Conservation (phyloP, 2,113 vertebrate genomes). For the Nematolebias whitei region DNA sequence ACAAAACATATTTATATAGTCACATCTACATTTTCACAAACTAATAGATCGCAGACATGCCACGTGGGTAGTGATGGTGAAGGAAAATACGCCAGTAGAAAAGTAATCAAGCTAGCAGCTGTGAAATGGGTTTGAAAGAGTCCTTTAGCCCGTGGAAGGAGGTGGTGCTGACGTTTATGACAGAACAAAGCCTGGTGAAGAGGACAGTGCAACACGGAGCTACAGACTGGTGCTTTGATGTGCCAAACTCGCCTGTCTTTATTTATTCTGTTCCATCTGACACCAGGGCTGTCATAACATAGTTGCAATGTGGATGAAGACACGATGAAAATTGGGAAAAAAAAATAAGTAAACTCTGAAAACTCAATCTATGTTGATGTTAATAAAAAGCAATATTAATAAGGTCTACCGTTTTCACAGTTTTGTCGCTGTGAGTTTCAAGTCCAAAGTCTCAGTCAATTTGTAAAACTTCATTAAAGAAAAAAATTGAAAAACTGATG, state of each 20-base stretch:
- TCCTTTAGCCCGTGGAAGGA: slow-evolving; percentile 51
- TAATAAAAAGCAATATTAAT: background rate
- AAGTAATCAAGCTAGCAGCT: slow-evolving; percentile 73
- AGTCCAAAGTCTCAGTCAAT: background rate
- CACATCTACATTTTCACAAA: slow-evolving; percentile 46
- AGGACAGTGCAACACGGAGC: slow-evolving; percentile 46
- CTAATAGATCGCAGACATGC: slow-evolving; percentile 53
- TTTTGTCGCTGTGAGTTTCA: background rate
- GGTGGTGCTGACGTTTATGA: slow-evolving; percentile 42
- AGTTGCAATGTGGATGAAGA: slow-evolving; percentile 39
- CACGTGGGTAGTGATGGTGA: slow-evolving; percentile 41
- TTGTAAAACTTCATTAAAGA: background rate
- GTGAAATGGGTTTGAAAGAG: slow-evolving; percentile 73
- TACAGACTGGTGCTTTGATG: slow-evolving; percentile 74
- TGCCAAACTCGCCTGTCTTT: slow-evolving; percentile 55
- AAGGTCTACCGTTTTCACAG: background rate
- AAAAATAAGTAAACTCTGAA: background rate
- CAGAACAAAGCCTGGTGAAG: slow-evolving; percentile 45
- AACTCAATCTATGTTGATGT: slow-evolving; percentile 14
- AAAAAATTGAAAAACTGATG: background rate
- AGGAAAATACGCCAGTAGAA: slow-evolving; percentile 45
- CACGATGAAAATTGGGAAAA: slow-evolving; percentile 11
- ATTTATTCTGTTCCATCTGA: slow-evolving; percentile 51
- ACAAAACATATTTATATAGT: slow-evolving; percentile 58
- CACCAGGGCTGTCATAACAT: slow-evolving; percentile 50